These are phyloP conservation scores for Pavo muticus DNA, from an alignment of 2,113 vertebrate genomes.

Conservation along the genomic window DNA sequence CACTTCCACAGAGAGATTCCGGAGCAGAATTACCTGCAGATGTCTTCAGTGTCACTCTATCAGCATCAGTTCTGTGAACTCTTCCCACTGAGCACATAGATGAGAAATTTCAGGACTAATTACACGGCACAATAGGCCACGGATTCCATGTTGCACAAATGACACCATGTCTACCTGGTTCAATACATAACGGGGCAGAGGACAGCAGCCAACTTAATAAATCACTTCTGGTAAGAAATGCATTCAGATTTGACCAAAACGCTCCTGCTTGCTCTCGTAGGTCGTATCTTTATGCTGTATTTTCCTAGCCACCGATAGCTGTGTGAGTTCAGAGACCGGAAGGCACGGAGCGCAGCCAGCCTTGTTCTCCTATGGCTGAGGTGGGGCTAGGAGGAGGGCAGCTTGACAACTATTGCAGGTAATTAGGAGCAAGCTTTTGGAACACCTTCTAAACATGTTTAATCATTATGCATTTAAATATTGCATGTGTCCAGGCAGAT, in stretches of 20 bases:
- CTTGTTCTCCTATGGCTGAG: constrained; percentile 15
- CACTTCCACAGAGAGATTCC: neutral
- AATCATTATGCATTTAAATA: neutral
- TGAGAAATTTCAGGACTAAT: neutral
- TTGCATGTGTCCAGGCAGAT: neutral
- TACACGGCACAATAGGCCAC: neutral
- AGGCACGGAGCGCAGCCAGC: neutral
- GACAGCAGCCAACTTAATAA: neutral
- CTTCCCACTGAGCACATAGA: neutral
- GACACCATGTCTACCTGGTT: accelerated
- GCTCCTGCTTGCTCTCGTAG: neutral
- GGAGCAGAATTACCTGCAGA: neutral
- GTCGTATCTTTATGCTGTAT: neutral
- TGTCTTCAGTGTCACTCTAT: neutral
- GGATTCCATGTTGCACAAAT: neutral
- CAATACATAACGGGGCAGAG: neutral
- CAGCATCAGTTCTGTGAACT: neutral
- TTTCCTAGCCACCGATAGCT: neutral
- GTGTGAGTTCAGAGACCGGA: neutral
- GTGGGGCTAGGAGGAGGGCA: constrained; percentile 2
- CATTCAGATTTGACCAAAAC: neutral
- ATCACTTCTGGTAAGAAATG: neutral
- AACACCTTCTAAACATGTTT: constrained; percentile 19
- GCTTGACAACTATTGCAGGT: neutral
- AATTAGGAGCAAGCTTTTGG: neutral